Base-by-base conservation (phyloP, 1,140 invertebrate species). In the Diabrotica virgifera region DNA sequence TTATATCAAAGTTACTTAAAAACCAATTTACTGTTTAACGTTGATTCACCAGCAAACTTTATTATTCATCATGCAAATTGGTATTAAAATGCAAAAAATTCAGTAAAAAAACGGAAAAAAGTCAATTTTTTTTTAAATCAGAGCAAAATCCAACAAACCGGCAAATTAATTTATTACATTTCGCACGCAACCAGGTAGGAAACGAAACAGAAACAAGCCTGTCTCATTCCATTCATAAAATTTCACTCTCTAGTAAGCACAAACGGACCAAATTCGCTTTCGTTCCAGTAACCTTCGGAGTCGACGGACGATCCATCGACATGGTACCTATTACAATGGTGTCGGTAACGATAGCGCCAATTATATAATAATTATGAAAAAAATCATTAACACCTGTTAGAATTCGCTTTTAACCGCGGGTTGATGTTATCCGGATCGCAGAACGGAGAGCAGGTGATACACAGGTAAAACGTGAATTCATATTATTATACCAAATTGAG, bases 371-470 rank as follows among this genome's bases (percentile, higher is more conserved):
- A 46, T 46, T 46, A 37, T 56, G 36, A 52, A 63, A 65, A 71
- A 68, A 69, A 61, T 73, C 66, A 74, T 74, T 73, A 73, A 72
- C 72, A 74, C 74, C 72, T 75, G 74, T 73, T 73, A 70, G 70
- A 72, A 73, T 75, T 75, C 73, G 72, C 73, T 75, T 75, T 75
- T 72, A 73, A 75, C 68, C 57, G 72, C 66, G 63, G 69, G 66
- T 62, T 75, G 40, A 52, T 9, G 14, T 40, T 55, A 68, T 12
- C 59, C 73, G 73, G 73, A 64, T 61, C 63, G 9, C 67, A 75
- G 63, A 50, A 69, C 55, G 0, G 8, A 5, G 35, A 9, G 52
- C 36, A 70, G 73, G 64, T 68, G 51, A 5, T 7, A 61, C 5
- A n/a, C 52, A 56, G 35, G 52, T 55, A 36, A 2, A 37, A 14